Evolutionary conservation across 1,140 invertebrate genomes (phyloP).

Genomic region (Dysdera silvatica): DNA sequence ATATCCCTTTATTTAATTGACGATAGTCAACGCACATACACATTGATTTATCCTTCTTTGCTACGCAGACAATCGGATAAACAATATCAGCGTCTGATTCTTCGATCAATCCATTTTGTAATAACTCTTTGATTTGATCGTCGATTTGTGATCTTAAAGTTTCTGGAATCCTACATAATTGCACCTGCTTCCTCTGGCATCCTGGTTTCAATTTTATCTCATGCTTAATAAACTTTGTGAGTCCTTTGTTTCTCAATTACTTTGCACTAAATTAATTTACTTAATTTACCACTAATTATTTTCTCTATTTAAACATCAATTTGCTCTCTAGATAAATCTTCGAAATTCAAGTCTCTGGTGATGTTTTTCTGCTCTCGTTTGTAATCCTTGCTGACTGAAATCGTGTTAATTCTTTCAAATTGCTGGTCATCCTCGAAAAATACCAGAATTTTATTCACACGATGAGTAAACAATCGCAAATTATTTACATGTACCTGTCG

Average conservation of each 20-base stretch:
- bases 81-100: neutral
- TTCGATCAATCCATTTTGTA: neutral
- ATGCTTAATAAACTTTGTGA: neutral
- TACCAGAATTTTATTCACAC: neutral
- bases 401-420: neutral
- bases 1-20: neutral
- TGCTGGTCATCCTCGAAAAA: constrained; percentile 1
- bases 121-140: neutral
- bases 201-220: neutral
- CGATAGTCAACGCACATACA: constrained; percentile 6
- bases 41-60: neutral
- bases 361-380: neutral
- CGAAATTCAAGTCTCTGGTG: neutral
- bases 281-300: too few relatives aligned
- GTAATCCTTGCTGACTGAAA: neutral
- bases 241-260: too few relatives aligned
- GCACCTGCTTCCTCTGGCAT: neutral
- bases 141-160: neutral
- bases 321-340: neutral
- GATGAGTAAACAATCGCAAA: neutral
- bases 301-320: neutral
- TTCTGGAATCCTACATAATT: neutral
- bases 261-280: too few relatives aligned
- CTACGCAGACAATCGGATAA: neutral
- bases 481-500: neutral